Conservation (phyloP, 2,797 vertebrate species). For the Chelmon rostratus region DNA sequence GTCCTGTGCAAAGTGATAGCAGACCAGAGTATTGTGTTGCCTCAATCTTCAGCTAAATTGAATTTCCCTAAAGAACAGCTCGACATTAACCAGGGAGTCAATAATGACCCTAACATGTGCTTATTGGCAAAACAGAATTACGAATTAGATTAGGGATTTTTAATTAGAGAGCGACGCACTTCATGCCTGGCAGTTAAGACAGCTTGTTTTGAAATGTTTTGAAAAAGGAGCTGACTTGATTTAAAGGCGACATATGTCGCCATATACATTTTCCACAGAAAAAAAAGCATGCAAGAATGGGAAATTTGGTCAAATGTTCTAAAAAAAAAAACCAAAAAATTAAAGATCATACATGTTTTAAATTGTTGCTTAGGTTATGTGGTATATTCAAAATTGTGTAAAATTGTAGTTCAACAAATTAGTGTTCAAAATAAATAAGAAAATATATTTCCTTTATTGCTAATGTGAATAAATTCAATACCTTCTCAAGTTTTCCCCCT, state of each 20-base stretch:
- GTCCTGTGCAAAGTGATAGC: conserved; percentile 76
- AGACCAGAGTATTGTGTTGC: conserved; percentile 80
- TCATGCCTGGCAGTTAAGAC: conserved; percentile 79
- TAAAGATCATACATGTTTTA: not conserved
- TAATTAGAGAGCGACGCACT: conserved; percentile 85
- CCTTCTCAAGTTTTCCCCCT: conserved; percentile 57
- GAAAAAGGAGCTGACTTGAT: conserved; percentile 70
- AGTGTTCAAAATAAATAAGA: not conserved
- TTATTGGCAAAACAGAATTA: conserved; percentile 87
- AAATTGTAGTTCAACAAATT: not conserved
- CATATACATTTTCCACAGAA: not conserved
- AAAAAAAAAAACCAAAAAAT: not conserved
- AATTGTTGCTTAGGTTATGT: not conserved
- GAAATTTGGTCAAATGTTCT: not conserved
- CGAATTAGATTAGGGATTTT: conserved; percentile 88
- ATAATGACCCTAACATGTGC: conserved; percentile 86
- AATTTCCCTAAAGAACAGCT: conserved; percentile 84
- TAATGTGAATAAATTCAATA: conserved; percentile 55
- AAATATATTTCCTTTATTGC: conserved; percentile 9
- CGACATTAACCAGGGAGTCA: conserved; percentile 84
- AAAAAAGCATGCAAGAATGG: not conserved
- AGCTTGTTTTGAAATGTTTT: conserved; percentile 81
- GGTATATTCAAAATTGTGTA: not conserved
- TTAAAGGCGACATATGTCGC: conserved; percentile 70
- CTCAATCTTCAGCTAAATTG: conserved; percentile 78